Evolutionary conservation across 2,888 invertebrate genomes (phyloP).

Genomic region (Tetramorium bicarinatum): DNA sequence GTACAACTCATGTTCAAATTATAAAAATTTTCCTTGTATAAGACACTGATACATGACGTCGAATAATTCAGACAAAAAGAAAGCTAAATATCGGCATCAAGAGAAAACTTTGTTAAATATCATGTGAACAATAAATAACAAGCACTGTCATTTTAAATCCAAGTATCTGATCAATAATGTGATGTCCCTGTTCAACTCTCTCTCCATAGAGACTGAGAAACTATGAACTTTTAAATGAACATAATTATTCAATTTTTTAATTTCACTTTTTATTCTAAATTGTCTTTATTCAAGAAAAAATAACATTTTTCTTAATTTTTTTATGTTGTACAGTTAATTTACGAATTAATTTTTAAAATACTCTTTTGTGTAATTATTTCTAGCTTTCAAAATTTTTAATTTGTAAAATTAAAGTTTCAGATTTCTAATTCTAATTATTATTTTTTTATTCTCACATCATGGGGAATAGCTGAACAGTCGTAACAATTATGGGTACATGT

Average conservation of each 20-base stretch:
- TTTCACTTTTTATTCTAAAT: background rate
- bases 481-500: constrained; percentile 18
- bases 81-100: background rate
- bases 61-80: background rate
- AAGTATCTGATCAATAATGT: background rate
- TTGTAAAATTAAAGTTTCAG: background rate
- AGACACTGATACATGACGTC: background rate
- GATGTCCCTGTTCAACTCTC: background rate
- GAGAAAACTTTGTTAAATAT: background rate
- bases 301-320: background rate
- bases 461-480: background rate
- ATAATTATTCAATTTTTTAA: background rate
- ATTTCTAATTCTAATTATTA: background rate
- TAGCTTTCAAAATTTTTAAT: background rate
- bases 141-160: background rate
- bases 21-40: constrained; percentile 20
- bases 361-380: background rate
- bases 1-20: background rate
- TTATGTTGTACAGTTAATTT: background rate
- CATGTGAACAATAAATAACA: constrained; percentile 5
- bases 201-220: background rate
- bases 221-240: background rate
- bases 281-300: background rate
- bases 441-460: background rate
- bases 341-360: background rate